These are phyloP conservation scores for Stomatorhinus walkeri DNA, from an alignment of 2,797 vertebrate species.

Conservation along the genomic window DNA sequence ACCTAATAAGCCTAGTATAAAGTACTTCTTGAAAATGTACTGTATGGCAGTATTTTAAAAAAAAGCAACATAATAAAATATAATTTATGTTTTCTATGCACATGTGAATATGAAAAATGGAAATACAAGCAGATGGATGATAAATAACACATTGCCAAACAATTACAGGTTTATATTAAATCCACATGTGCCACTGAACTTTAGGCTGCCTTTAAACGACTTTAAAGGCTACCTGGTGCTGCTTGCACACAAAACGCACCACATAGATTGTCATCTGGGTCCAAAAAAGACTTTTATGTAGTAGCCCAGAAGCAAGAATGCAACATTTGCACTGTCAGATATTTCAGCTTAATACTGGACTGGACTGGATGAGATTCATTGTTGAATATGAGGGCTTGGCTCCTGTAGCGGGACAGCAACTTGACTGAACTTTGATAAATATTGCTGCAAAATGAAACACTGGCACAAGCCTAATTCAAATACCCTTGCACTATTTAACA, in stretches of 20 bases:
- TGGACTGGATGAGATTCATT: background rate
- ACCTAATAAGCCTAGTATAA: background rate
- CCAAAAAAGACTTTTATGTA: background rate
- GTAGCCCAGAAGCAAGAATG: background rate
- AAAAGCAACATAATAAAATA: background rate
- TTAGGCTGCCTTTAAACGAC: background rate
- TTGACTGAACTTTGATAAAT: background rate
- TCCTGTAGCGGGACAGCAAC: background rate
- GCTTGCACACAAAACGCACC: background rate
- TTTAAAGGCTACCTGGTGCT: background rate
- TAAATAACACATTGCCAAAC: background rate
- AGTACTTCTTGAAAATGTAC: background rate
- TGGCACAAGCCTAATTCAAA: constrained; percentile 17
- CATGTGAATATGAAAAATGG: background rate
- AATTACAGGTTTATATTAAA: background rate
- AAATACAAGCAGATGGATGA: background rate
- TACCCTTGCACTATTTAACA: background rate
- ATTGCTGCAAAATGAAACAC: background rate
- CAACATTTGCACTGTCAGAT: background rate
- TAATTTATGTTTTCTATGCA: background rate
- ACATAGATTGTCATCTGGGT: background rate
- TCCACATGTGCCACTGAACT: background rate
- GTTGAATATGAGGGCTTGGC: background rate
- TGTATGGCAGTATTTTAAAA: background rate
- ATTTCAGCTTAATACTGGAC: background rate